phyloP scores from a whole-genome alignment of 2,113 vertebrate species.

The Aegithalos caudatus region DNA sequence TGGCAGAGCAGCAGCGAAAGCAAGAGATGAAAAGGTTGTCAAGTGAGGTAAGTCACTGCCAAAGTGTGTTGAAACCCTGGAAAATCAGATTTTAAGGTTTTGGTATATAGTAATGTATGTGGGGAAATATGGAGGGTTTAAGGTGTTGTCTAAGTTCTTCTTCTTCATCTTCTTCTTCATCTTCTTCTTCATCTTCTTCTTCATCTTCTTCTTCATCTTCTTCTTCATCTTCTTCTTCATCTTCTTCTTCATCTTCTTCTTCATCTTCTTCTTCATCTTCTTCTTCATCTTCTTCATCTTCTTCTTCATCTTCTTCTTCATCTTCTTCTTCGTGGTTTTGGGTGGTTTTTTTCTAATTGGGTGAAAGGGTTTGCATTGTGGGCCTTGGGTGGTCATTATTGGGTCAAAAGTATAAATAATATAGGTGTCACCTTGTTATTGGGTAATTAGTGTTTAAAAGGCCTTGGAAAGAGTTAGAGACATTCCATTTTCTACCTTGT shows the following conservation, averaged over 20 bases:
- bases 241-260: background rate
- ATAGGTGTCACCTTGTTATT: background rate
- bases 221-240: background rate
- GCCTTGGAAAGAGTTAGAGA: background rate
- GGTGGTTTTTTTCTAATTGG: background rate
- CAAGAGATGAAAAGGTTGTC: slow-evolving; percentile 72
- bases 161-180: background rate
- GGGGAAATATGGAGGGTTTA: background rate
- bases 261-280: background rate
- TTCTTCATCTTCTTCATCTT: too few species aligned
- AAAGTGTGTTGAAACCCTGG: background rate
- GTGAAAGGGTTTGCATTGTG: background rate
- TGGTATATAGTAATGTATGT: too few species aligned
- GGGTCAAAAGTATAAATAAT: background rate
- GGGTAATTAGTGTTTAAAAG: background rate
- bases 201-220: background rate
- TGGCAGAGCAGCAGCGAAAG: slow-evolving; percentile 77
- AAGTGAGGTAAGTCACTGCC: slow-evolving; percentile 47
- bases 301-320: background rate
- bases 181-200: background rate
- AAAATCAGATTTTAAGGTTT: background rate
- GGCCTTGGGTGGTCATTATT: background rate
- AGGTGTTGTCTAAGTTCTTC: too few species aligned
- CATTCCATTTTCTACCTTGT: background rate
- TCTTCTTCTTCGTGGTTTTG: background rate